These are phyloP conservation scores for Petrocephalus zakoni DNA, from an alignment of 2,113 vertebrate genomes.

Conservation along the genomic window DNA sequence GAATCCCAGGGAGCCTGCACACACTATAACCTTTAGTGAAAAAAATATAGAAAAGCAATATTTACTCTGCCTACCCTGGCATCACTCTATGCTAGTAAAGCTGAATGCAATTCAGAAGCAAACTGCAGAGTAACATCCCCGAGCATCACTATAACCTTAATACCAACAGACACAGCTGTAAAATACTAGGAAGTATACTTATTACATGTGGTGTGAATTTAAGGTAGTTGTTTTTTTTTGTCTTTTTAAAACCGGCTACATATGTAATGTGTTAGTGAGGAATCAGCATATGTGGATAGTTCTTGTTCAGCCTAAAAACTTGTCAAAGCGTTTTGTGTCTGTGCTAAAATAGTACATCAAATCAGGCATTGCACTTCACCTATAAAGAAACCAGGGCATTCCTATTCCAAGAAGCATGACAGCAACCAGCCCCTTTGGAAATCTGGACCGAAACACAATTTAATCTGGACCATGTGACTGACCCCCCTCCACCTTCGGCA, in stretches of 20 bases:
- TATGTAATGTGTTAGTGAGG: neutral
- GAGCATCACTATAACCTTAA: neutral
- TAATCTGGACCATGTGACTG: neutral
- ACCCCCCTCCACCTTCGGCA: neutral
- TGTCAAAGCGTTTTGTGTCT: neutral
- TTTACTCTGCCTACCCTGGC: neutral
- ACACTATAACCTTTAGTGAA: neutral
- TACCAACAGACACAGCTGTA: neutral
- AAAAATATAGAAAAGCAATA: neutral
- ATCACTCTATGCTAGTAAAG: neutral
- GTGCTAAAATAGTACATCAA: neutral
- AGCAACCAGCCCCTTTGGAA: neutral
- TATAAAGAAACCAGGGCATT: neutral
- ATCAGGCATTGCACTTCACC: neutral
- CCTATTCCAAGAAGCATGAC: neutral
- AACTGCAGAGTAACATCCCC: neutral
- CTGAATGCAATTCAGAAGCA: neutral
- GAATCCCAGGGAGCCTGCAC: neutral
- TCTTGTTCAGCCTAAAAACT: neutral
- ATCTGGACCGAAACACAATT: neutral
- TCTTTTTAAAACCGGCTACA: neutral
- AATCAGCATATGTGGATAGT: neutral
- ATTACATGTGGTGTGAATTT: neutral
- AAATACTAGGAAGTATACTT: neutral
- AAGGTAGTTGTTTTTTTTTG: neutral